Evolutionary conservation across 2,888 invertebrate genomes (phyloP).

Genomic region (Eristalis intricaria): DNA sequence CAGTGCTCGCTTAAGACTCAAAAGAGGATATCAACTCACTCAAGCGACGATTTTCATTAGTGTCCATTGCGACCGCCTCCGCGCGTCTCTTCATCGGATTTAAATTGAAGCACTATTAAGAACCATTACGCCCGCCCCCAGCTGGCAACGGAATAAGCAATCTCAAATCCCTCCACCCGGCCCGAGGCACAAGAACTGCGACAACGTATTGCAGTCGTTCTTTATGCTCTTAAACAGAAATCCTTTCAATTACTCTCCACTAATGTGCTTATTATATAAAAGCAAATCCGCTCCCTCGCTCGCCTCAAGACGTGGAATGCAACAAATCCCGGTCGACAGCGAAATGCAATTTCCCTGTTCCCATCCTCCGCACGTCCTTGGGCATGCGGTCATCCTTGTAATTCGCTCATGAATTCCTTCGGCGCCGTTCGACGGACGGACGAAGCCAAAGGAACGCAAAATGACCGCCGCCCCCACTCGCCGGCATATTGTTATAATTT

Average conservation of each 20-base stretch:
- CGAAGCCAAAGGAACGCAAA: not conserved
- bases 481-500: conserved; percentile 25
- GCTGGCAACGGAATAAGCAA: not conserved
- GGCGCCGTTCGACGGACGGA: not conserved
- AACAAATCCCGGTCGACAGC: not conserved
- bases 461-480: not conserved
- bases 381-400: conserved; percentile 55
- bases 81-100: not conserved
- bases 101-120: not conserved
- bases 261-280: conserved; percentile 50
- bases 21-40: not conserved
- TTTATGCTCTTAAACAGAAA: conserved; percentile 52
- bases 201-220: conserved; percentile 50
- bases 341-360: conserved; percentile 58
- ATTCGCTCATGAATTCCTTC: conserved; percentile 16
- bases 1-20: not conserved
- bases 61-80: not conserved
- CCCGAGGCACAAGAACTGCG: conserved; percentile 40
- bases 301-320: conserved; percentile 3
- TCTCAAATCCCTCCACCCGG: not conserved
- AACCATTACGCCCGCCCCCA: not conserved
- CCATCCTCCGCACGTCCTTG: conserved; percentile 12
- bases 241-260: conserved; percentile 61
- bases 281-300: conserved; percentile 24
- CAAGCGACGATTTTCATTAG: not conserved